Conservation (phyloP, 2,113 vertebrate genomes). For the Passer domesticus region DNA sequence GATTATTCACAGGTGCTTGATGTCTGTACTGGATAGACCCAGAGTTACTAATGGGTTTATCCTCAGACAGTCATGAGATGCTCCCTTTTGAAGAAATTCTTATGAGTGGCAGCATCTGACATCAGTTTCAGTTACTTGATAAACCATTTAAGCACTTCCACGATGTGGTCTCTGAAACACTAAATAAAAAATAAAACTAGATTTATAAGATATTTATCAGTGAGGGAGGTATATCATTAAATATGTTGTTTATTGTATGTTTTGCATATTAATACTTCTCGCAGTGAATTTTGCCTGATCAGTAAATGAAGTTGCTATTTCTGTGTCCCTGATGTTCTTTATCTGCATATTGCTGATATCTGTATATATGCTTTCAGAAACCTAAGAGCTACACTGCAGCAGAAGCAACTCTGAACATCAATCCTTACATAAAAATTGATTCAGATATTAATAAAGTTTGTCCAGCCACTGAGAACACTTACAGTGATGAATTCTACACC, state of each 20-base stretch:
- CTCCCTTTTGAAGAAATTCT: not conserved
- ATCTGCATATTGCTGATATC: not conserved
- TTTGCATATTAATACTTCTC: not conserved
- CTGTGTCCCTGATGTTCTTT: not conserved
- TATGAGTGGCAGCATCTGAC: rapidly evolving
- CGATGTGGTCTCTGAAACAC: not conserved
- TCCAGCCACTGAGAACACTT: slow-evolving; percentile 90
- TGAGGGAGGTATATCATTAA: not conserved
- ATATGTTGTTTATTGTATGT: not conserved
- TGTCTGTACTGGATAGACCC: not conserved
- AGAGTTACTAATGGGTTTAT: not conserved
- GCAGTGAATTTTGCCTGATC: not conserved
- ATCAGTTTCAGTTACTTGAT: not conserved
- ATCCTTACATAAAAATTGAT: slow-evolving; percentile 89
- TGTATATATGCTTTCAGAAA: slow-evolving; percentile 77
- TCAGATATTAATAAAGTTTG: slow-evolving; percentile 94
- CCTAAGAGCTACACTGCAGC: slow-evolving; percentile 96
- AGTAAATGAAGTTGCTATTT: not conserved
- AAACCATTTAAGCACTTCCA: not conserved
- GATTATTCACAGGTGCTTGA: not conserved
- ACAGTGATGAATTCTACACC: slow-evolving; percentile 89
- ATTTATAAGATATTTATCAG: not conserved
- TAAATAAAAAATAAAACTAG: not conserved
- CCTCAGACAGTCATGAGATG: not conserved
- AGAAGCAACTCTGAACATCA: slow-evolving; percentile 87